A percentile compares a stretch with the other conserved stretches of the same genome.
These are phyloP conservation scores for Neogobius melanostomus DNA, from an alignment of 2,113 vertebrate genomes.

Conservation along the genomic window DNA sequence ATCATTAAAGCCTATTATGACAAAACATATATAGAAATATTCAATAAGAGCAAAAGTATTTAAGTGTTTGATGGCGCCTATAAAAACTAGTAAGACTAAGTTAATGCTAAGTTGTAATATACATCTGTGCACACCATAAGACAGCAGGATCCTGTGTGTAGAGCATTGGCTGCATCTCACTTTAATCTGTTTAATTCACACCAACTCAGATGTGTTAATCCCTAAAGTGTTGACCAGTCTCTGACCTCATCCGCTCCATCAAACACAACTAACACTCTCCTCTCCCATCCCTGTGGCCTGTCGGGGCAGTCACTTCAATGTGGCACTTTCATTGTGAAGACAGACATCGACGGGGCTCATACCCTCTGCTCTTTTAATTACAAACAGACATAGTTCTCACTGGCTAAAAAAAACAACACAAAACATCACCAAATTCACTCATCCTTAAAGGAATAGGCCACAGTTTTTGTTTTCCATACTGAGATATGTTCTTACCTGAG, in stretches of 20 bases:
- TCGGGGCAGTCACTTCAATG: not conserved
- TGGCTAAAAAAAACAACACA: no score
- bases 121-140: no score
- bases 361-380: not conserved
- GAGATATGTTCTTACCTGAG: no score
- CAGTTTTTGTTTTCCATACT: no score
- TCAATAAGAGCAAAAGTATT: not conserved
- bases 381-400: not conserved
- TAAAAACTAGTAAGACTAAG: no score
- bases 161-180: not conserved
- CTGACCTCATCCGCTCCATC: conserved; percentile 13
- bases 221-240: conserved; percentile 1
- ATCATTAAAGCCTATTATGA: no score
- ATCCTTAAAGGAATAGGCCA: no score
- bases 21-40: no score
- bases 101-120: no score
- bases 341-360: no score
- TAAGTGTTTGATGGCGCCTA: not conserved
- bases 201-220: conserved; percentile 17
- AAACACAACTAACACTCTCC: conserved; percentile 3
- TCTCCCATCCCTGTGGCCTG: not conserved
- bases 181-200: conserved; percentile 10
- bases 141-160: not conserved
- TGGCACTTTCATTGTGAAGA: not conserved
- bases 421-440: no score